Conservation (phyloP, 2,888 invertebrate species). For the Coelopa pilipes region DNA sequence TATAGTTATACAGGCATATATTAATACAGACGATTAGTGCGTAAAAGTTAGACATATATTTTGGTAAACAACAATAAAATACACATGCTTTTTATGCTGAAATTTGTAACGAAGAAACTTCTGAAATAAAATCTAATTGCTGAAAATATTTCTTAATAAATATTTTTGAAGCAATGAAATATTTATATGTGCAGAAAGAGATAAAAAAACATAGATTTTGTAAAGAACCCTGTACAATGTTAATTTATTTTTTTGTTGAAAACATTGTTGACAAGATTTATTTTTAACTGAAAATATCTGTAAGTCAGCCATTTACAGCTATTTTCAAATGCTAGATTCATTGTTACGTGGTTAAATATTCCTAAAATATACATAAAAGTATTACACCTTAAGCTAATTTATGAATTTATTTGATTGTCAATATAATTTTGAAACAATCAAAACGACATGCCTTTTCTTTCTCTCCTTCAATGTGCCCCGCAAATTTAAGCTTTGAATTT, state of each 20-base stretch:
- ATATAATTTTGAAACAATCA: slow-evolving; percentile 22
- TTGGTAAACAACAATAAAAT: no score
- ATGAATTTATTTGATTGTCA: background rate
- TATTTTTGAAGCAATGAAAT: background rate
- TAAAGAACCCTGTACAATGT: background rate
- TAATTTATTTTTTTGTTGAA: slow-evolving; percentile 4
- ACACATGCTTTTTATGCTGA: no score
- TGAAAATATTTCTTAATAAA: background rate
- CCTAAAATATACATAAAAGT: no score
- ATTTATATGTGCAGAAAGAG: background rate
- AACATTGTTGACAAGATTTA: background rate
- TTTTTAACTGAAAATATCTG: slow-evolving; percentile 46
- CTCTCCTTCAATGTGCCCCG: no score
- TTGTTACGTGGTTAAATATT: no score
- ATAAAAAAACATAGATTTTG: background rate
- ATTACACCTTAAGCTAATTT: no score
- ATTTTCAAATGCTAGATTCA: slow-evolving; percentile 36
- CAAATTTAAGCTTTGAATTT: no score
- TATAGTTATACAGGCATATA: background rate
- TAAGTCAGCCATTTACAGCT: slow-evolving; percentile 57
- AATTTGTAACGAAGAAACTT: no score
- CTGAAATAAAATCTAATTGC: no score
- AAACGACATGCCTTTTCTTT: background rate
- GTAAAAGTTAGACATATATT: no score
- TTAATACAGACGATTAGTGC: no score